A percentile compares a stretch with the other conserved stretches of the same genome.
Evolutionary conservation across 2,888 invertebrate genomes (phyloP).

Genomic region (Apotomis betuletana): DNA sequence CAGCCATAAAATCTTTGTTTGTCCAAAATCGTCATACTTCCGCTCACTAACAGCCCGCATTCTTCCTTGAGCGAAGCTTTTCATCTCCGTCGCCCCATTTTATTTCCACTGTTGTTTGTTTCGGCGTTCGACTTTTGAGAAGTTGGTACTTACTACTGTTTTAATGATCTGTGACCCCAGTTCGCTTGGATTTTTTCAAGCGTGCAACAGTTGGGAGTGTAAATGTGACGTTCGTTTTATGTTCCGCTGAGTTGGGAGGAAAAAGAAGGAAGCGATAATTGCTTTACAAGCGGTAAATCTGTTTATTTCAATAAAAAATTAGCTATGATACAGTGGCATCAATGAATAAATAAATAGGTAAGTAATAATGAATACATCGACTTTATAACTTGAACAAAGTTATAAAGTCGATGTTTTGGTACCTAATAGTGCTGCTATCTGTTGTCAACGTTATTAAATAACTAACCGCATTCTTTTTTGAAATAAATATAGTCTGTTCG

Average conservation of each 20-base stretch:
- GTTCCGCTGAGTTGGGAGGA: constrained; percentile 1
- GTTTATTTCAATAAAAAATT: too few relatives aligned
- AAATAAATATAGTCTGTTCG: too few relatives aligned
- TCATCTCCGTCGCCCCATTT: constrained; percentile 37
- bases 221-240: constrained; percentile 15
- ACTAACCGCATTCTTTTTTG: too few relatives aligned
- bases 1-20: constrained; percentile 65
- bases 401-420: too few relatives aligned
- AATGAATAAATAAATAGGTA: too few relatives aligned
- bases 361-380: too few relatives aligned
- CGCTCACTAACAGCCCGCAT: constrained; percentile 38
- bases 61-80: constrained; percentile 28
- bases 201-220: constrained; percentile 27
- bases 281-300: too few relatives aligned
- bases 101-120: constrained; percentile 36
- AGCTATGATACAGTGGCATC: too few relatives aligned
- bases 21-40: constrained; percentile 56
- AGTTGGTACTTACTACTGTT: constrained; percentile 25
- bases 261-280: not conserved
- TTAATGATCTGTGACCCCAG: constrained; percentile 34
- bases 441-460: too few relatives aligned
- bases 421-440: too few relatives aligned
- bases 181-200: constrained; percentile 11
- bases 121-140: constrained; percentile 28
- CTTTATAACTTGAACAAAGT: too few relatives aligned